Evolutionary conservation across 53 echinoderm and acorn worm genomes (phyloP).

Genomic region (Zoroaster sp.): DNA sequence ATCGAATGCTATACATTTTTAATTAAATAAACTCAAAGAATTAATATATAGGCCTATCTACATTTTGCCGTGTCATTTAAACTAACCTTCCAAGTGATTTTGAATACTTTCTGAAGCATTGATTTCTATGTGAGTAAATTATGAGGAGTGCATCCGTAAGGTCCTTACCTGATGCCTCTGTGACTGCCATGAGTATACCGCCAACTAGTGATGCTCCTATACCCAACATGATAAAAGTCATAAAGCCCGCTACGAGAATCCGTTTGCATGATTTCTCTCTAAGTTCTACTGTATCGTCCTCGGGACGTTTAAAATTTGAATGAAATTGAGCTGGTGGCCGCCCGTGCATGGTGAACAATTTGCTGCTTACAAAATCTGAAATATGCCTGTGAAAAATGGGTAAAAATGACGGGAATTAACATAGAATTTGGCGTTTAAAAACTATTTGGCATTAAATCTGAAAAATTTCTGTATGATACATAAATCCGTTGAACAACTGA

Average conservation of each 20-base stretch:
- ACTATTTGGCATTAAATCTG: not conserved
- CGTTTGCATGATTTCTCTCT: constrained; percentile 21
- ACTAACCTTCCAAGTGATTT: no score
- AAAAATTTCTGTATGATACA: no score
- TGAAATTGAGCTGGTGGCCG: constrained; percentile 36
- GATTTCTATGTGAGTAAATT: no score
- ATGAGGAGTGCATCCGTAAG: not conserved
- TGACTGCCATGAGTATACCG: constrained; percentile 4
- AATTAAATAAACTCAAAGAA: no score
- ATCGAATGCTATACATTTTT: no score
- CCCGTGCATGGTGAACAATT: constrained; percentile 15
- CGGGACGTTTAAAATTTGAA: not conserved
- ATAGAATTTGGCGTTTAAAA: no score
- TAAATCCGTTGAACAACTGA: no score
- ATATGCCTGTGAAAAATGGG: not conserved
- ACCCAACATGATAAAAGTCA: constrained; percentile 24
- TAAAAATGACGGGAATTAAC: no score
- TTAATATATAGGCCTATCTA: no score
- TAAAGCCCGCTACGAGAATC: constrained; percentile 22
- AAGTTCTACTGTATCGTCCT: constrained; percentile 20
- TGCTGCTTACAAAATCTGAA: constrained; percentile 4
- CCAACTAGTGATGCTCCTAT: constrained; percentile 14
- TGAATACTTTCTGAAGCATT: no score
- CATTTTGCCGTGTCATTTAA: no score
- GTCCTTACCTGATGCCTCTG: constrained; percentile 8